phyloP scores from a whole-genome alignment of 2,113 vertebrate species.

The Haliaeetus leucogaster region DNA sequence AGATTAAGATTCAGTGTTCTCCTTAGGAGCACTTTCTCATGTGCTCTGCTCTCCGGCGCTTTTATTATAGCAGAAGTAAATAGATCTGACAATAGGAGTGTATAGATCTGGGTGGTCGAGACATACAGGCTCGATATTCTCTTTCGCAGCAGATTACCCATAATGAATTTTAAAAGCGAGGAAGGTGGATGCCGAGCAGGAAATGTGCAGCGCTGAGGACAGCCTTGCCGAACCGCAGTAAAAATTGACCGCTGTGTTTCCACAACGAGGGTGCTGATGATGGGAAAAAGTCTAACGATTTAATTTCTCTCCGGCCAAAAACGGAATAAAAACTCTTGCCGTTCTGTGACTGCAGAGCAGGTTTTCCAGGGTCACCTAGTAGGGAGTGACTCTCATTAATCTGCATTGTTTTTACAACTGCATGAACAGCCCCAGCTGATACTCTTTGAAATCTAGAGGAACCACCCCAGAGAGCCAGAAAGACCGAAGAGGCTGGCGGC shows the following conservation, averaged over 20 bases:
- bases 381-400: conserved; percentile 13
- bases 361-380: conserved; percentile 30
- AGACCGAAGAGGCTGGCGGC: neutral
- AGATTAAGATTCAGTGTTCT: conserved; percentile 43
- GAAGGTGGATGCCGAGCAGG: neutral
- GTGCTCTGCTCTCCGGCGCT: neutral
- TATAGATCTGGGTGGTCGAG: conserved; percentile 5
- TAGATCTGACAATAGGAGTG: neutral
- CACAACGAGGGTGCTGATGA: neutral
- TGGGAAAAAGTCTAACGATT: neutral
- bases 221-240: neutral
- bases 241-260: neutral
- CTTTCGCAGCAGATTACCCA: neutral
- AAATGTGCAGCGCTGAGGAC: neutral
- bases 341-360: neutral
- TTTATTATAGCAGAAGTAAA: neutral
- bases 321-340: neutral
- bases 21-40: neutral
- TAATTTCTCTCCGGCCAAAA: neutral
- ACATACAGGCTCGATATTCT: neutral
- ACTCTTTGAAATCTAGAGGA: neutral
- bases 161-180: neutral
- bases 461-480: neutral
- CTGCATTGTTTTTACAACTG: conserved; percentile 13
- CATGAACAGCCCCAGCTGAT: neutral